Base-by-base conservation (phyloP, 1,140 invertebrate species). In the Drosophila jambulina region DNA sequence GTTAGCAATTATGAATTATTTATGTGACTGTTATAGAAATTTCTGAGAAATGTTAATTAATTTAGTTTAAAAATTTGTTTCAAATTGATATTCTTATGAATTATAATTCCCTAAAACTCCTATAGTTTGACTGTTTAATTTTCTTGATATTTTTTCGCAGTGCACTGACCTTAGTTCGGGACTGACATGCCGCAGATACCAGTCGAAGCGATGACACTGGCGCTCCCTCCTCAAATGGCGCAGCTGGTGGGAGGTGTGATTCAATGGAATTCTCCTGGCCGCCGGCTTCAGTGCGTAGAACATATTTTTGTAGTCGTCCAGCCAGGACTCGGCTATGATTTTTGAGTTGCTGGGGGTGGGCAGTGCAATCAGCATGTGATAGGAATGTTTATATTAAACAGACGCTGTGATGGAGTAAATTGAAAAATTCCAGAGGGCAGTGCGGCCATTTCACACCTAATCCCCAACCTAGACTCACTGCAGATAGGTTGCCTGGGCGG, bases 161-260 rank as follows among this genome's bases (percentile, higher is more conserved):
- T 69, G 34, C 27, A 83, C 88, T 90, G 54, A 92, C 91, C 78
- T 92, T 27, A 92, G 84, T 59, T 92, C 75, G 34, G 75, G 63
- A 29, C 70, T 96, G 67, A 99, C 95, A 92, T 98, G 98, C 40
- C 97, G 95, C 67, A 99, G 94, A 93, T 98, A 99, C 99, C 99
- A 99, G 60, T 96, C 94, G 90, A 99, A 99, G 58, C 93, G 94
- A 90, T 97, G 96, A 91, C 99, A 99, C 3, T 96, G 93, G 2
- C 98, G 93, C 74, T 94, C 94, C 74, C 96, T 93, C 56, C 97
- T 94, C n/a, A 99, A 93, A 48, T 95, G 93, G 13, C 58, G 58
- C 27, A 71, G 23, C 36, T 77, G 46, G 32, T 57, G 25, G 40
- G 25, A 51, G n/a, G 69, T 49, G 82, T 70, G 32, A 60, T 75